Evolutionary conservation across 2,113 vertebrate species (phyloP).

Genomic region (Formicarius rufipectus): DNA sequence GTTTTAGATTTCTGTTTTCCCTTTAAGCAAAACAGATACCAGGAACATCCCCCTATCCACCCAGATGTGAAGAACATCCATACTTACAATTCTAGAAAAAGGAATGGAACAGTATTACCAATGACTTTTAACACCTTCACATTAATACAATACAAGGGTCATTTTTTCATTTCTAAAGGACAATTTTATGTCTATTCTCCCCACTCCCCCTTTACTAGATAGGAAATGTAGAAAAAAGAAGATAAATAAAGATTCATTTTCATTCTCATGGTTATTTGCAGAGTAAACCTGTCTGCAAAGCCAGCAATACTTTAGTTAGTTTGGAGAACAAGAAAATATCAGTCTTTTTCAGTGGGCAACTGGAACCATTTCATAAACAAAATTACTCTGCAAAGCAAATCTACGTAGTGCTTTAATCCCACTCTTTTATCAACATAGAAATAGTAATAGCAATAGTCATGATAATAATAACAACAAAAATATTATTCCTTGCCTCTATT

Average conservation of each 20-base stretch:
- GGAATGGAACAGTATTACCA: not conserved
- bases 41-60: not conserved
- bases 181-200: not conserved
- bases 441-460: not conserved
- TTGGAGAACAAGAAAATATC: not conserved
- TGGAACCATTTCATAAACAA: not conserved
- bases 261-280: not conserved
- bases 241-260: not conserved
- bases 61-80: not conserved
- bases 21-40: not conserved
- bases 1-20: not conserved
- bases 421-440: not conserved
- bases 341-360: not conserved
- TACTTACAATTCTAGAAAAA: not conserved
- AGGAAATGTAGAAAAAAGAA: not conserved
- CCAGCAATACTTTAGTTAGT: no score
- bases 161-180: not conserved
- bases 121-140: not conserved
- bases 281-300: not conserved
- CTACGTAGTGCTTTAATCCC: not conserved
- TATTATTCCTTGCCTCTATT: not conserved
- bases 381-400: not conserved
- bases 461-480: not conserved
- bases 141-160: not conserved
- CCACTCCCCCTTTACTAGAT: fast-evolving